Evolutionary conservation across 2,888 invertebrate genomes (phyloP), one percentile per base, ranked within the genome.

Genomic region (Xylota sylvarum): DNA sequence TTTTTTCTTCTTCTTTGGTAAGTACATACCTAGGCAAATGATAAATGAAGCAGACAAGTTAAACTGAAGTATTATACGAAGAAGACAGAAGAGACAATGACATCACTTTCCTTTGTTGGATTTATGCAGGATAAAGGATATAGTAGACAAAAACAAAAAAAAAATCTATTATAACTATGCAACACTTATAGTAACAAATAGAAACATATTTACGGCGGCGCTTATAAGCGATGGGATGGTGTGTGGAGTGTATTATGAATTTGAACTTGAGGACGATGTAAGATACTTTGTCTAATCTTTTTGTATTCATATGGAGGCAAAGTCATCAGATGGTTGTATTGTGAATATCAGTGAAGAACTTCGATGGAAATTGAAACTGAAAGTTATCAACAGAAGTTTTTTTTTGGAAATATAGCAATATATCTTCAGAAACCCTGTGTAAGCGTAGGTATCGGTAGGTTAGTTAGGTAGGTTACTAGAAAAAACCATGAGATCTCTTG

Each of bases 11-110:
- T 17, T 17, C 55, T 67, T 9, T 40, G 65, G 23, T 14, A 23
- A 17, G 14, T 19, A 48, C 7, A 5, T 35, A 35, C 9, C 27
- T 52, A 35, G 60, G 62, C 40, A 69, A 64, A 76, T 82, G 81
- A 82, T 76, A 70, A 69, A 82, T 77, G 77, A 62, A 72, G 62
- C 48, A 73, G 64, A 82, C 82, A 82, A 77, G 77, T 56, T 70
- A 55, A 64, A 64, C 70, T 82, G 58, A 70, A 65, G 37, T 37
- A 10, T 23, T 12, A 56, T 27, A 65, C 23, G 23, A 27, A 43
- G 55, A 48, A 46, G 55, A n/a, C 23, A 73, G 19, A 10, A 32
- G 40, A 67, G 43, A 81, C 80, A 74, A 67, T 67, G 65, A 56
- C 70, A 82, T 56, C 56, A 76, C 64, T 82, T 77, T 64, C 50